These are phyloP conservation scores for Melieria omissa DNA, from an alignment of 2,888 invertebrate species.

Conservation along the genomic window DNA sequence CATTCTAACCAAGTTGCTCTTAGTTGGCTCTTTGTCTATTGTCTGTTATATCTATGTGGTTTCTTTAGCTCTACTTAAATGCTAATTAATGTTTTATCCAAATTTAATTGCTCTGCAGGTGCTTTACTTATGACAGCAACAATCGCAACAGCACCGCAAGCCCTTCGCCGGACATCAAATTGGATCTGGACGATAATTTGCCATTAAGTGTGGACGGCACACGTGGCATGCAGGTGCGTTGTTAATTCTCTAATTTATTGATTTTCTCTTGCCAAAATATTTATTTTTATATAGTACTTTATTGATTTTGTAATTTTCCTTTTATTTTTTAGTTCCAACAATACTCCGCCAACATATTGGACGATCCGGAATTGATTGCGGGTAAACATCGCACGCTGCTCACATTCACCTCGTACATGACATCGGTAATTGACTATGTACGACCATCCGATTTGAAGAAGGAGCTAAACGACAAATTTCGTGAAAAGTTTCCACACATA, in stretches of 20 bases:
- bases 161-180: slow-evolving; percentile 63
- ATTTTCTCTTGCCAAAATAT: not conserved
- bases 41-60: too few species aligned
- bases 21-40: too few species aligned
- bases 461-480: slow-evolving; percentile 96
- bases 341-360: slow-evolving; percentile 89
- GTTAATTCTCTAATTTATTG: not conserved
- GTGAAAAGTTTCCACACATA: slow-evolving; percentile 93
- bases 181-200: slow-evolving; percentile 62
- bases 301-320: slow-evolving; percentile 6
- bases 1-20: too few species aligned
- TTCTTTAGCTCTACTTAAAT: slow-evolving; percentile 1
- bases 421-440: slow-evolving; percentile 96
- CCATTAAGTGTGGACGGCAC: slow-evolving; percentile 49
- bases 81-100: not conserved
- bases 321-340: slow-evolving; percentile 55
- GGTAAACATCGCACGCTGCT: slow-evolving; percentile 88
- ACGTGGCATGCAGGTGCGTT: slow-evolving; percentile 50
- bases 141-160: slow-evolving; percentile 63
- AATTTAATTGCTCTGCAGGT: slow-evolving; percentile 50
- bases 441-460: slow-evolving; percentile 95
- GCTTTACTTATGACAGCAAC: slow-evolving; percentile 63
- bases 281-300: not conserved
- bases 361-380: slow-evolving; percentile 92
- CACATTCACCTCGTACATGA: slow-evolving; percentile 91